Evolutionary conservation across 2,888 invertebrate species (phyloP), one percentile per base, ranked within the genome.

Genomic region (Sphecodes monilicornis): DNA sequence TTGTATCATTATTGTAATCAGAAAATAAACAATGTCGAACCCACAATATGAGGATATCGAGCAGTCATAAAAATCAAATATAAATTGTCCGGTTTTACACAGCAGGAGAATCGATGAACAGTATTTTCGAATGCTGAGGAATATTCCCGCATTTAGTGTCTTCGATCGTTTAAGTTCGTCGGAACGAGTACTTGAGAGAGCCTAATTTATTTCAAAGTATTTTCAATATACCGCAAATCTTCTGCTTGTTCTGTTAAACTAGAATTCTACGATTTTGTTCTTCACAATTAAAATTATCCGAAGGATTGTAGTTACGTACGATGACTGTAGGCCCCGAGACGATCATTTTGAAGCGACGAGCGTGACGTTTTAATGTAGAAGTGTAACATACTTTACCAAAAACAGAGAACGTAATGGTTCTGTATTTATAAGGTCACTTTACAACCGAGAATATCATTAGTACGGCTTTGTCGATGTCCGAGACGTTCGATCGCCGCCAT

Each of bases 401-500:
- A 76, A 13, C 4, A 41, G 54, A 32, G 50, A 36, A 72, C 46
- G n/a, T 22, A 41, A 26, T 8, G 26, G 70, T 46, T 50, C 70
- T 18, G 41, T 57, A 68, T 26, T 72, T 60, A 46, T 73, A 68
- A 41, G 39, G 60, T 46, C 69, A 50, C 64, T 50, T 78, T 50
- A 29, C 46, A 82, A 10, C 39, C 29, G 46, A 70, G 5, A 74
- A 64, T 54, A 73, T 22, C 36, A 73, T 60, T 79, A 68, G 57
- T 32, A 57, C 22, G 60, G 39, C 57, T 74, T 68, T 57, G 73
- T 50, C 46, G 60, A 70, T 39, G 69, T 43, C 36, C 60, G 50
- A 74, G 64, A 82, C 57, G 66, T 71, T 57, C 66, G 69, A 80
- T 86, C 66, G 60, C 73, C 78, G 70, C 78, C 81, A 80, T 82